Conservation (phyloP, 2,113 vertebrate genomes). For the Numida meleagris region DNA sequence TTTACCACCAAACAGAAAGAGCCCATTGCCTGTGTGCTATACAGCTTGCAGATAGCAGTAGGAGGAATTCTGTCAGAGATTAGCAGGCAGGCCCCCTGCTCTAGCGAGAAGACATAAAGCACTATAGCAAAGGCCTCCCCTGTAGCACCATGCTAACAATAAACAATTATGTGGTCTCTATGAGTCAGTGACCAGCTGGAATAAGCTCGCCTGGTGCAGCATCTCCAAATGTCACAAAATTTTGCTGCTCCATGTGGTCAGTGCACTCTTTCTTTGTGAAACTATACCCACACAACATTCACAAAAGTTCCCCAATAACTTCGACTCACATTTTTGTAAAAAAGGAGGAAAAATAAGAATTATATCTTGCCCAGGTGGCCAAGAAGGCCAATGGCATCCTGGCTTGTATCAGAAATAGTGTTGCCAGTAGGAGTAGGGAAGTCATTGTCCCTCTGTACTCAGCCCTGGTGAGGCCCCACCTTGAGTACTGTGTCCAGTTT, state of each 20-base stretch:
- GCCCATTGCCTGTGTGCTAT: neutral
- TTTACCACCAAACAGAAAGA: neutral
- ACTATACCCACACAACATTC: neutral
- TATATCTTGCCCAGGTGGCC: no score
- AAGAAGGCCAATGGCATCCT: no score
- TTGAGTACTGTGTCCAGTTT: no score
- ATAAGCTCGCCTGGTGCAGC: rapidly evolving
- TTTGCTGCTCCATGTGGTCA: neutral
- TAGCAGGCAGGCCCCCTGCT: neutral
- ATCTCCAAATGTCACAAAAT: neutral
- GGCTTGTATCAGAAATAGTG: no score
- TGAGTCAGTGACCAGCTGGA: neutral
- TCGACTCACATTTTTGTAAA: neutral
- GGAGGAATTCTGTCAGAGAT: neutral
- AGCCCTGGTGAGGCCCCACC: no score
- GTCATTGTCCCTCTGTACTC: no score
- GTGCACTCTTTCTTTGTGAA: neutral
- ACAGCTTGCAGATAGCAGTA: neutral
- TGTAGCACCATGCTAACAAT: neutral
- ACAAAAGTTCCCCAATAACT: neutral
- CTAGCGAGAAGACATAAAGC: neutral
- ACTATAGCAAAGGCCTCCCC: neutral
- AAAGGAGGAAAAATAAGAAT: neutral
- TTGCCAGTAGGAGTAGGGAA: no score
- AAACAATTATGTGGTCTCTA: neutral